Conservation (phyloP, 2,797 vertebrate species). For the Chelonia mydas region DNA sequence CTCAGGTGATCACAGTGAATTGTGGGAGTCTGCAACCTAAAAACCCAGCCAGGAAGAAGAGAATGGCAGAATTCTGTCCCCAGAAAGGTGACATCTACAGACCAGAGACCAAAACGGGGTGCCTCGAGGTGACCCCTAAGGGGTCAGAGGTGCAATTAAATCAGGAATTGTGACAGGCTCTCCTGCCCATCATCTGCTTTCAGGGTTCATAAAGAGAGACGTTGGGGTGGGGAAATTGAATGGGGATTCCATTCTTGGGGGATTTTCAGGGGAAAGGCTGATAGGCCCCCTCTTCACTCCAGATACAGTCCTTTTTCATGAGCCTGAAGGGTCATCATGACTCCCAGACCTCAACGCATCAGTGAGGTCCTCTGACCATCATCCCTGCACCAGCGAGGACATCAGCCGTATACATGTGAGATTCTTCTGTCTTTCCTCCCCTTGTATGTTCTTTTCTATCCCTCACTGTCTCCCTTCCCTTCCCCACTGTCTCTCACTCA, state of each 20-base stretch:
- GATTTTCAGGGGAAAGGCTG: not conserved
- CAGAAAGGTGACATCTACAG: no score
- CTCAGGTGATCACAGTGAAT: no score
- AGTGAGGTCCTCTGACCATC: not conserved
- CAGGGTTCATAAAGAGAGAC: no score
- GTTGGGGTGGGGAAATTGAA: not conserved
- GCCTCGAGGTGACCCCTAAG: no score
- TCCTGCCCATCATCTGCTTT: no score
- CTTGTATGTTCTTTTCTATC: not conserved
- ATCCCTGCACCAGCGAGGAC: no score
- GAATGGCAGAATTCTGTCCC: no score
- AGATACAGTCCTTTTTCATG: not conserved
- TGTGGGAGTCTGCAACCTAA: no score
- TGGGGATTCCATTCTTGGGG: not conserved
- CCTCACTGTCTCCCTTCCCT: not conserved
- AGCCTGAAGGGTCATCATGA: not conserved
- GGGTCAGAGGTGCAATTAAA: no score
- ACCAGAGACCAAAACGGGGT: no score
- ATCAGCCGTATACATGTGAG: not conserved
- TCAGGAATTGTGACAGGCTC: no score
- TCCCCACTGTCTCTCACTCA: not conserved
- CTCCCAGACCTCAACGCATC: not conserved
- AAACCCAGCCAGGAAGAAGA: no score
- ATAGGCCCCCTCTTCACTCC: not conserved
- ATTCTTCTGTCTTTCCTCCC: not conserved